Percentiles rank a stretch among this genome's conserved stretches.
Evolutionary conservation across 2,113 vertebrate species (phyloP).

Genomic region (Odontesthes bonariensis): DNA sequence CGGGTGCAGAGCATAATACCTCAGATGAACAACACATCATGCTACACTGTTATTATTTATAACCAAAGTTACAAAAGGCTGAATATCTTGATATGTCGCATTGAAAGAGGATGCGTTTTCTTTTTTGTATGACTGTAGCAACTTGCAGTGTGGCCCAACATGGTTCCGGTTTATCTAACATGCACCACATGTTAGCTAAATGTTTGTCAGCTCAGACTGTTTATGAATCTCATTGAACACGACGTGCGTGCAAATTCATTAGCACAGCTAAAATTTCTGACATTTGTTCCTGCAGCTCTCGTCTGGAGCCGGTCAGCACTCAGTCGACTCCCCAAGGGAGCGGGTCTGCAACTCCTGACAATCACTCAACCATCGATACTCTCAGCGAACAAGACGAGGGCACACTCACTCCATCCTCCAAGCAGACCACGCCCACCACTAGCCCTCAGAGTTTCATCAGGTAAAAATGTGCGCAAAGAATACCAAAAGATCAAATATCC

Average conservation of each 20-base stretch:
- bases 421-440: conserved; percentile 91
- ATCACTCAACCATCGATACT: conserved; percentile 91
- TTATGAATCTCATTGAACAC: no score
- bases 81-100: no score
- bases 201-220: no score
- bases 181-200: no score
- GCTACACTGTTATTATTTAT: no score
- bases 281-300: conserved; percentile 82
- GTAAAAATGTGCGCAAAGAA: conserved; percentile 64
- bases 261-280: background rate
- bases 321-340: conserved; percentile 90
- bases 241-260: background rate
- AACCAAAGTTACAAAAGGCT: no score
- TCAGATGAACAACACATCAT: no score
- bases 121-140: no score
- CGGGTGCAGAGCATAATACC: no score
- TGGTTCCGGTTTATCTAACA: no score
- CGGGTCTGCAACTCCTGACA: conserved; percentile 90
- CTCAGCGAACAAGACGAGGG: conserved; percentile 97
- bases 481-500: background rate
- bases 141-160: no score
- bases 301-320: conserved; percentile 89
- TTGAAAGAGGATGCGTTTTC: no score
- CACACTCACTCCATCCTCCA: conserved; percentile 92
- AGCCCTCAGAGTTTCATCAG: conserved; percentile 90